Evolutionary conservation across 2,888 invertebrate genomes (phyloP), one percentile per base, ranked within the genome.

Genomic region (Scaptomyza reducta): DNA sequence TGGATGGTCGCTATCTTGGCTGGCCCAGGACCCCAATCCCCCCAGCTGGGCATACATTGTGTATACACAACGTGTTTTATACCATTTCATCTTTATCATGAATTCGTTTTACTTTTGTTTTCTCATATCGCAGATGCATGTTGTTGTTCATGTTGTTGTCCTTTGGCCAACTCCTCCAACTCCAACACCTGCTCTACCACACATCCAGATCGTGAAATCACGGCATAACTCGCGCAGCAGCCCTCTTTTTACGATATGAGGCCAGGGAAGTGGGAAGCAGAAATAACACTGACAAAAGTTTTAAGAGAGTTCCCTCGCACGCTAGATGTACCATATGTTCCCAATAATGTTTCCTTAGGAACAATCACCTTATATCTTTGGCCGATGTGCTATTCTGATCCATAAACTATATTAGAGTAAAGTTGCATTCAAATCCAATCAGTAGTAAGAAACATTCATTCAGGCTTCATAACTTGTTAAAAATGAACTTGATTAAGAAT

Each of bases 41-140:
- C 65, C 68, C 49, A 60, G 56, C 56, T 60, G 62, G 33, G 22
- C 61, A 76, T 16, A 40, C 38, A 40, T 40, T 40, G 38, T 40
- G 38, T 40, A 40, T 49, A 74, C 64, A 22, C 42, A 40, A 61
- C 50, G 62, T 35, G 74, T 79, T 79, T 79, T 64, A 70, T 61
- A 73, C 70, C 77, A 83, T 82, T 82, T 83, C 78, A 80, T 82
- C 84, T 77, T 77, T 86, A 74, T 70, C 80, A 72, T 55, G 67
- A 74, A 79, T 64, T 70, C 60, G 64, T 68, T 74, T 75, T 66
- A 70, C 69, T 75, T 68, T 68, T 68, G 46, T 66, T 76, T 53
- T 35, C 18, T 33, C 49, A 49, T 33, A 33, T 33, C n/a, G 9
- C 31, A 49, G 40, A 33, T 49, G 49, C 40, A 14, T 22, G 13